Conservation (phyloP, 2,888 invertebrate species). For the Sycophila texana region DNA sequence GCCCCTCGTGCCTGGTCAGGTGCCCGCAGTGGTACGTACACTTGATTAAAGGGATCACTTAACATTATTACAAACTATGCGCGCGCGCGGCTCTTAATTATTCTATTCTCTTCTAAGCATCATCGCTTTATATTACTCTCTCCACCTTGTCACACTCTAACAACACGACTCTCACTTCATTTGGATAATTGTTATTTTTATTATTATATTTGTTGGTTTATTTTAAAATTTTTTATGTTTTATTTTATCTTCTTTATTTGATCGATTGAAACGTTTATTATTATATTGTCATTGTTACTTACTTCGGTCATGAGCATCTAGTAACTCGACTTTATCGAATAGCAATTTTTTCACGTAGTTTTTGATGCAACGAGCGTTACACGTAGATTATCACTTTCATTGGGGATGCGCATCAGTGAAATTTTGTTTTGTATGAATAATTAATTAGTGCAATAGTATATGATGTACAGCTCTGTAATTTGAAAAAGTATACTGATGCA, state of each 20-base stretch:
- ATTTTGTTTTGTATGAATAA: background rate
- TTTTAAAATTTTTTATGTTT: background rate
- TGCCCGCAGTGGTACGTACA: conserved; percentile 91
- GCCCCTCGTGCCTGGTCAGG: conserved; percentile 93
- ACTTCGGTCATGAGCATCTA: conserved; percentile 40
- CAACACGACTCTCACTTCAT: conserved; percentile 30
- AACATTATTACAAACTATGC: background rate
- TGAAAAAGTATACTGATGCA: too few relatives aligned
- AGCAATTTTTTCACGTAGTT: conserved; percentile 46
- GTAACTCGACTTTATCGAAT: conserved; percentile 37
- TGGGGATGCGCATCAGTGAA: conserved; percentile 9
- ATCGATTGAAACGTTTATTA: conserved; percentile 16
- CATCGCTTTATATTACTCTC: conserved; percentile 45
- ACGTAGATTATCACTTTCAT: background rate
- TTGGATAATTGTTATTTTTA: conserved; percentile 4
- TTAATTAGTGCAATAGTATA: background rate
- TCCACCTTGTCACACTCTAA: conserved; percentile 41
- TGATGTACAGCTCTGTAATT: too few relatives aligned
- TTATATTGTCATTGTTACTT: conserved; percentile 27
- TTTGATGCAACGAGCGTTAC: conserved; percentile 50
- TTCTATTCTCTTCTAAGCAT: conserved; percentile 31
- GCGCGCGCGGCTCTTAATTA: too few relatives aligned
- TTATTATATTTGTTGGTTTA: too few relatives aligned
- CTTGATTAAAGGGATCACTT: background rate
- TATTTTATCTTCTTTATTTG: conserved; percentile 14